Evolutionary conservation across 2,113 vertebrate species (phyloP), one percentile per base, ranked within the genome.

Genomic region (Cryptotis parvus): DNA sequence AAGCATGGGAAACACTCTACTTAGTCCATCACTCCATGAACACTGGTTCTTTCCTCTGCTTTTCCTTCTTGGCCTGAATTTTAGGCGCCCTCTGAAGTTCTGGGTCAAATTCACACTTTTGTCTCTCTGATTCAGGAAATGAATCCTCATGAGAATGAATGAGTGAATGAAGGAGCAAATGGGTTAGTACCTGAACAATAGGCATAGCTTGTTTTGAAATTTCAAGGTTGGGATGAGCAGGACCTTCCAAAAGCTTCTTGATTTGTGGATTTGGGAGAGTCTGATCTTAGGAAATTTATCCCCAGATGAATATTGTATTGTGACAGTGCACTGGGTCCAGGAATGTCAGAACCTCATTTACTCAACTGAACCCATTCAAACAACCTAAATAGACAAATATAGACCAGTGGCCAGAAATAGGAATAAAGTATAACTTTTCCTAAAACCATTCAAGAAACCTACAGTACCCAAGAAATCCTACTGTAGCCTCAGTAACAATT

Each of bases 11-110:
- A 58, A 18, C 4, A 16, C 35, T 29, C 9, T 10, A 6, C 14
- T 18, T 1, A 3, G 10, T 2, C 4, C 0, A 10, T 16, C 27
- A 11, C 1, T 31, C 35, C 4, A 1, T 3, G 37, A 20, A 26
- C 3, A 1, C 49, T 29, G 4, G 33, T 4, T 69, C 27, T 27
- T 29, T 20, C 6, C 1, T 27, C 16, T 29, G 37, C 9, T 3
- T 35, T 55, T 33, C 4, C n/a, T 24, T 58, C 52, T 68, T 29
- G 35, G 15, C 3, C 10, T n/a, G 29, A 29, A 61, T 14, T 12
- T 41, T 7, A 10, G 10, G 8, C 26, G 16, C 66, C 58, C 35
- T 7, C 29, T 63, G 14, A 63, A 81, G n/a, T 41, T 70, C 41
- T 7, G 20, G 49, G 58, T 39, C 55, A 33, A 29, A n/a, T 52